Percentiles rank a stretch among this genome's conserved stretches.
These are phyloP conservation scores for Pycnomerus fuliginosus DNA, from an alignment of 2,888 invertebrate genomes.

Conservation along the genomic window DNA sequence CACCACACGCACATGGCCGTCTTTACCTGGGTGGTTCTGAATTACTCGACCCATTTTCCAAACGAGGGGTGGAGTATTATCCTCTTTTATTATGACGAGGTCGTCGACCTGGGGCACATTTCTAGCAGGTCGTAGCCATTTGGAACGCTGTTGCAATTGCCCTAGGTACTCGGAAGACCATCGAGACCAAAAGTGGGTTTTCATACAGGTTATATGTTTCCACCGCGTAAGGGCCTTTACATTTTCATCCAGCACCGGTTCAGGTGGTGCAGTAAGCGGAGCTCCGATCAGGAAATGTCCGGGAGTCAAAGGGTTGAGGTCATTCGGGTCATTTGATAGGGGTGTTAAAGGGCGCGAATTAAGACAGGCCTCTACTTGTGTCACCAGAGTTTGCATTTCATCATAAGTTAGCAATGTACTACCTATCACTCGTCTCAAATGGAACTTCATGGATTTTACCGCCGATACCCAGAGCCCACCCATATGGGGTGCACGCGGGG, in stretches of 20 bases:
- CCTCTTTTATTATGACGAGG: too few species aligned
- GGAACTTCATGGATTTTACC: conserved; percentile 5
- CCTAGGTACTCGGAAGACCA: conserved; percentile 4
- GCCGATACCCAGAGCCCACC: conserved; percentile 11
- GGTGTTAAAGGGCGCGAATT: conserved; percentile 8
- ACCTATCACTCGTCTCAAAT: too few species aligned
- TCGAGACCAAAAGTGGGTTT: conserved; percentile 2
- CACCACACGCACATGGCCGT: too few species aligned
- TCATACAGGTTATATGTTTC: not conserved
- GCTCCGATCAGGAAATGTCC: conserved; percentile 4
- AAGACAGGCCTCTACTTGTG: conserved; percentile 1
- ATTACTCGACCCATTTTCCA: too few species aligned
- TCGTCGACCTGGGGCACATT: too few species aligned
- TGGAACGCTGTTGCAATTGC: conserved; percentile 1
- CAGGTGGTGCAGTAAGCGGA: conserved; percentile 3
- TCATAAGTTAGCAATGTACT: not conserved
- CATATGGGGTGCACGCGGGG: conserved; percentile 16
- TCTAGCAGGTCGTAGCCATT: too few species aligned
- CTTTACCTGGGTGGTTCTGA: too few species aligned
- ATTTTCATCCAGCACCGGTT: not conserved
- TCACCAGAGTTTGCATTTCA: too few species aligned
- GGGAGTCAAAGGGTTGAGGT: conserved; percentile 3
- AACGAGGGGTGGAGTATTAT: too few species aligned
- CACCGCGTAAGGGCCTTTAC: not conserved
- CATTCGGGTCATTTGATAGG: conserved; percentile 4